phyloP scores from a whole-genome alignment of 2,797 vertebrate species.

The Paratrypauchen microcephalus region DNA sequence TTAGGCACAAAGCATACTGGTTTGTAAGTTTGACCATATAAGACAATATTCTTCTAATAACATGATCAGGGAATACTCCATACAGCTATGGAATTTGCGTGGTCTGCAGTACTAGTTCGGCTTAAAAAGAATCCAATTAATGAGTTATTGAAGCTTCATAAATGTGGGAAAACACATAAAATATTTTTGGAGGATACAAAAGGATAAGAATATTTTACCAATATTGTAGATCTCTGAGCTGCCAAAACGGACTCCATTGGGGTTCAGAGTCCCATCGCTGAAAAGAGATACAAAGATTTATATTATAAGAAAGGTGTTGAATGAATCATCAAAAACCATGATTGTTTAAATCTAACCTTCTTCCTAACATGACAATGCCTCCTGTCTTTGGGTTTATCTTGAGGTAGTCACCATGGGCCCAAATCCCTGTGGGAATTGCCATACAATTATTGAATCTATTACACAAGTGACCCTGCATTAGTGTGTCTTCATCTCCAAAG shows the following conservation, averaged over 20 bases:
- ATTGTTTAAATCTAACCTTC: conserved; percentile 79
- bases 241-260: conserved; percentile 94
- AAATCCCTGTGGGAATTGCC: conserved; percentile 77
- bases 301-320: neutral
- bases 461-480: too few relatives aligned
- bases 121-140: too few relatives aligned
- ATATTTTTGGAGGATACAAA: neutral
- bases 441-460: neutral
- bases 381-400: conserved; percentile 94
- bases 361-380: conserved; percentile 92
- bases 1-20: neutral
- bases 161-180: neutral
- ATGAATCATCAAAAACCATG: neutral
- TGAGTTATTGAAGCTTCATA: neutral
- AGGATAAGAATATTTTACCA: conserved; percentile 73
- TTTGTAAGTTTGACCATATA: neutral
- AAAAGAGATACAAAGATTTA: neutral
- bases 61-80: neutral
- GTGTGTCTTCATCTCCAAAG: too few relatives aligned
- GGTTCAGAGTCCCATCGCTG: conserved; percentile 96
- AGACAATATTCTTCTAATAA: neutral
- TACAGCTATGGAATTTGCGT: neutral
- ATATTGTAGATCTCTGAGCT: conserved; percentile 99
- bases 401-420: conserved; percentile 96
- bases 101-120: too few relatives aligned